Percentiles rank a stretch among this genome's conserved stretches.
These are phyloP conservation scores for Drosophila virilis DNA, from an alignment of 1,140 invertebrate species.

Conservation along the genomic window DNA sequence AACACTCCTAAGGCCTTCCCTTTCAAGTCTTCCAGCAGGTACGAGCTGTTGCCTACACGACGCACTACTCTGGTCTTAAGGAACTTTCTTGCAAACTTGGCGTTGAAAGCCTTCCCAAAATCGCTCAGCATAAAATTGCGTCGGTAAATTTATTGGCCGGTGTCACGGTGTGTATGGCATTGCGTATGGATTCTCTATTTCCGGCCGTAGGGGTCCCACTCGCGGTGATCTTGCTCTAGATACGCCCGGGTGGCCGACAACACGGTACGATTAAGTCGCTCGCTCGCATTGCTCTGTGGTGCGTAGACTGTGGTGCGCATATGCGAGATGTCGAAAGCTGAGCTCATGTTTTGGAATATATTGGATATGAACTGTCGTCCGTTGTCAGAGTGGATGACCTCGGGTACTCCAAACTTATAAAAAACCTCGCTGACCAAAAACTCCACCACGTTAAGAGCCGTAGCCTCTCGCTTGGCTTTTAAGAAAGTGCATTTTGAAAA, in stretches of 20 bases:
- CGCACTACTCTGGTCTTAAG: too few relatives aligned
- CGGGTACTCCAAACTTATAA: neutral
- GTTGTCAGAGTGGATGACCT: neutral
- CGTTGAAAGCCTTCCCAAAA: too few relatives aligned
- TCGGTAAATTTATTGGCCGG: too few relatives aligned
- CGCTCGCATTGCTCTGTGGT: neutral
- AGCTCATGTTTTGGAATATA: neutral
- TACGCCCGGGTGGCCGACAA: neutral
- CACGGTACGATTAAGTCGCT: too few relatives aligned
- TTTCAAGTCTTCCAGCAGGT: too few relatives aligned
- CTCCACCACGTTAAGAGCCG: neutral
- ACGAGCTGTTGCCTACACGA: too few relatives aligned
- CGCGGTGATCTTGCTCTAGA: neutral
- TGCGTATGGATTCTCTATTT: constrained; percentile 1
- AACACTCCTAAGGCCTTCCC: too few relatives aligned
- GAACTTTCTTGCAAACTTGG: too few relatives aligned
- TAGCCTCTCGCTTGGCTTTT: neutral
- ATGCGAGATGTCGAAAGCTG: neutral
- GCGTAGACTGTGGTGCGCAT: neutral
- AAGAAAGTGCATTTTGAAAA: neutral
- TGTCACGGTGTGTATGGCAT: neutral
- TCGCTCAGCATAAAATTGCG: too few relatives aligned
- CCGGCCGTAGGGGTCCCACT: neutral
- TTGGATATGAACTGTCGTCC: too few relatives aligned
- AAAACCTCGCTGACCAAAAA: neutral